These are phyloP conservation scores for Crypturellus tataupa DNA, from an alignment of 2,797 vertebrate genomes.

Conservation along the genomic window DNA sequence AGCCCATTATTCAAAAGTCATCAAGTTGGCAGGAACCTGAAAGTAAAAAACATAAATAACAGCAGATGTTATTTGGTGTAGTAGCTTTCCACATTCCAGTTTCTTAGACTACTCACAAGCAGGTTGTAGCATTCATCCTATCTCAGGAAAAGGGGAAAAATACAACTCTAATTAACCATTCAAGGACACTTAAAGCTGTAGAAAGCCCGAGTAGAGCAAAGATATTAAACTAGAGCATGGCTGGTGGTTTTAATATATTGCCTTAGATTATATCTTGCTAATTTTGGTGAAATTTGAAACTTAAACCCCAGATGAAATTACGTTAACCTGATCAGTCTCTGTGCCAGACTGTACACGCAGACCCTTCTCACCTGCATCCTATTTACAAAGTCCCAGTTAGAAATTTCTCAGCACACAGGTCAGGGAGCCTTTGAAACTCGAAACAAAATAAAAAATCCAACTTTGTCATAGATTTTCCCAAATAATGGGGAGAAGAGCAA, in stretches of 20 bases:
- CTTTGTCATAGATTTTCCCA: not conserved
- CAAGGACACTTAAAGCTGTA: not conserved
- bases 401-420: not conserved
- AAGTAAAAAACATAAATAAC: conserved; percentile 36
- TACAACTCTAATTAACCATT: not conserved
- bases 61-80: not conserved
- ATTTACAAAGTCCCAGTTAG: not conserved
- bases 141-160: not conserved
- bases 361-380: not conserved
- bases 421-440: not conserved
- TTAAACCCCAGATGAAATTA: not conserved
- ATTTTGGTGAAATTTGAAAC: not conserved
- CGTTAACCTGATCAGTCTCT: not conserved
- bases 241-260: not conserved
- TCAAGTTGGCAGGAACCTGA: conserved; percentile 97
- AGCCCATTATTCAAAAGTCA: conserved; percentile 93
- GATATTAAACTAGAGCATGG: not conserved
- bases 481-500: not conserved
- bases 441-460: not conserved
- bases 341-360: not conserved
- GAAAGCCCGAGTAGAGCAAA: not conserved
- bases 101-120: not conserved
- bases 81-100: not conserved
- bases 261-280: not conserved
- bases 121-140: not conserved